Evolutionary conservation across 2,888 invertebrate species (phyloP).

Genomic region (Pogonocherus hispidulus): DNA sequence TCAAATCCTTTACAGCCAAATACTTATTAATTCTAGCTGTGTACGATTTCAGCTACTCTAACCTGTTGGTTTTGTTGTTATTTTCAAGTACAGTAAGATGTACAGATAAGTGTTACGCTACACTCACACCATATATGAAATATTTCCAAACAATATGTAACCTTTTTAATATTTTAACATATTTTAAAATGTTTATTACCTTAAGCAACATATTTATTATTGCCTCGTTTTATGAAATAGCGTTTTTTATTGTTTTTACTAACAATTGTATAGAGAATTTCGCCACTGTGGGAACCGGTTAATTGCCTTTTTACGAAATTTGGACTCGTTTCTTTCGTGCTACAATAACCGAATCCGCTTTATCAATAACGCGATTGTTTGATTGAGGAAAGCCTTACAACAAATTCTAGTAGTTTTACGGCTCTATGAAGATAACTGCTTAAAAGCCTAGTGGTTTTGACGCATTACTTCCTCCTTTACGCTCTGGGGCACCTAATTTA

Average conservation of each 20-base stretch:
- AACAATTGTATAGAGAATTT: constrained; percentile 51
- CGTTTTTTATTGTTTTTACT: constrained; percentile 56
- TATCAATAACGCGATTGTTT: constrained; percentile 8
- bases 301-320: constrained; percentile 46
- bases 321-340: constrained; percentile 44
- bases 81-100: constrained; percentile 6
- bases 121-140: neutral
- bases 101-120: constrained; percentile 3
- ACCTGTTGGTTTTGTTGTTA: neutral
- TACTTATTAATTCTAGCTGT: too few relatives aligned
- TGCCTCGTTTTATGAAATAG: constrained; percentile 53
- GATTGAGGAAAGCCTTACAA: constrained; percentile 14
- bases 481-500: constrained; percentile 59
- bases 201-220: constrained; percentile 50
- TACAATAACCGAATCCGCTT: constrained; percentile 32
- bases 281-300: constrained; percentile 56
- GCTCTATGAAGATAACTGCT: constrained; percentile 33
- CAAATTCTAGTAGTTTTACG: constrained; percentile 13
- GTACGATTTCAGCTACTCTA: too few relatives aligned
- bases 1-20: too few relatives aligned
- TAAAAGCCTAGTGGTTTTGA: constrained; percentile 55
- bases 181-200: constrained; percentile 44
- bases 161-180: constrained; percentile 37
- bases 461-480: constrained; percentile 61
- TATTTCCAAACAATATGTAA: constrained; percentile 24